A percentile compares a stretch with the other conserved stretches of the same genome.
Evolutionary conservation across 2,113 vertebrate species (phyloP).

Genomic region (Choloepus hoffmanni): DNA sequence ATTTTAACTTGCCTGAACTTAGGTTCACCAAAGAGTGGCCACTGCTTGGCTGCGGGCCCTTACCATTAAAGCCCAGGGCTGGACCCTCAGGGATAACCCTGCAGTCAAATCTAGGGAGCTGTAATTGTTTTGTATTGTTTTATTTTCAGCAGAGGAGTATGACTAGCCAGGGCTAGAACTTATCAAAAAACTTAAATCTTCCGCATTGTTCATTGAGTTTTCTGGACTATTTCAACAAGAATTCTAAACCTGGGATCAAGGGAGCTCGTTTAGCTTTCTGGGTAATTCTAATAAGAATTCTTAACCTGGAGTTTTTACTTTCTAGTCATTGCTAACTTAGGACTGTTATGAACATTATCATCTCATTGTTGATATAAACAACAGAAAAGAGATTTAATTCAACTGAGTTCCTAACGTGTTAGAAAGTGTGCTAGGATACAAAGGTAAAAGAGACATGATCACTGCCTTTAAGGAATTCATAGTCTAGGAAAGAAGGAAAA

Average conservation of each 20-base stretch:
- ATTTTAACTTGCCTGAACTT: conserved; percentile 46
- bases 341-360: conserved; percentile 17
- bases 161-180: conserved; percentile 32
- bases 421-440: not conserved
- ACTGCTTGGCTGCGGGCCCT: conserved; percentile 52
- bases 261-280: not conserved
- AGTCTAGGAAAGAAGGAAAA: conserved; percentile 42
- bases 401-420: conserved; percentile 14
- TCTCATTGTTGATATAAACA: conserved; percentile 2
- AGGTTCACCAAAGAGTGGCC: conserved; percentile 61
- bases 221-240: not conserved
- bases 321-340: conserved; percentile 44
- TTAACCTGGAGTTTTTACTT: not conserved
- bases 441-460: not conserved
- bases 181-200: conserved; percentile 46
- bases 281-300: not conserved
- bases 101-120: conserved; percentile 55
- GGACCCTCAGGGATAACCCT: not conserved
- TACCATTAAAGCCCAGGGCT: not conserved
- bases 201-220: not conserved
- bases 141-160: conserved; percentile 1
- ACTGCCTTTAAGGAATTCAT: conserved; percentile 40
- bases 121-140: conserved; percentile 48
- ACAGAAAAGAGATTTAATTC: conserved; percentile 41
- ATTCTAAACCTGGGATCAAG: not conserved